Conservation (phyloP, 2,888 invertebrate genomes). For the Thereva nobilitata region DNA sequence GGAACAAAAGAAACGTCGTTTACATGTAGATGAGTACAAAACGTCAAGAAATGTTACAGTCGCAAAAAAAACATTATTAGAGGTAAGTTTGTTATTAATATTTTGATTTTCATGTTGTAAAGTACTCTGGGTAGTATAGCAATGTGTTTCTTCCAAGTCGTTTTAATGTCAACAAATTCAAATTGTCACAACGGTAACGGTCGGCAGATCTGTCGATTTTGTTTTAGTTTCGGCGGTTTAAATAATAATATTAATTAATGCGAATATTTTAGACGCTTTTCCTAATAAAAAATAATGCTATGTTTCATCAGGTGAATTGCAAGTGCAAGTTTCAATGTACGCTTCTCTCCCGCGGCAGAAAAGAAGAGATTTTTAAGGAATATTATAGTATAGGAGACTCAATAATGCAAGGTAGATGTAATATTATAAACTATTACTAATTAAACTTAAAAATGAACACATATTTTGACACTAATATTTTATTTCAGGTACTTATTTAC, state of each 20-base stretch:
- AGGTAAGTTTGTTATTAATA: constrained; percentile 13
- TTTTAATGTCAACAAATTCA: constrained; percentile 17
- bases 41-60: constrained; percentile 22
- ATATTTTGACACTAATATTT: constrained; percentile 23
- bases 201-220: constrained; percentile 10
- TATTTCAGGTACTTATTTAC: constrained; percentile 32
- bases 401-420: constrained; percentile 29
- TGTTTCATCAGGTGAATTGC: constrained; percentile 34
- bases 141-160: constrained; percentile 9
- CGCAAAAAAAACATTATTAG: constrained; percentile 35
- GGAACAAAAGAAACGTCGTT: constrained; percentile 34
- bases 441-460: constrained; percentile 17
- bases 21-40: constrained; percentile 34
- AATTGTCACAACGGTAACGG: constrained; percentile 9
- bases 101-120: constrained; percentile 20
- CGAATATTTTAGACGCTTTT: constrained; percentile 15
- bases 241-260: constrained; percentile 16
- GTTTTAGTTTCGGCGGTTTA: constrained; percentile 15
- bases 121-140: constrained; percentile 1
- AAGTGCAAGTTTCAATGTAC: constrained; percentile 32
- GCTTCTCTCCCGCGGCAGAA: constrained; percentile 18
- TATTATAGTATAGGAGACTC: constrained; percentile 31
- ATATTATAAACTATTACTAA: constrained; percentile 7
- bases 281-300: neutral
- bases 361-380: constrained; percentile 31